Conservation (phyloP, 1,140 invertebrate genomes). For the Saccostrea cuccullata region DNA sequence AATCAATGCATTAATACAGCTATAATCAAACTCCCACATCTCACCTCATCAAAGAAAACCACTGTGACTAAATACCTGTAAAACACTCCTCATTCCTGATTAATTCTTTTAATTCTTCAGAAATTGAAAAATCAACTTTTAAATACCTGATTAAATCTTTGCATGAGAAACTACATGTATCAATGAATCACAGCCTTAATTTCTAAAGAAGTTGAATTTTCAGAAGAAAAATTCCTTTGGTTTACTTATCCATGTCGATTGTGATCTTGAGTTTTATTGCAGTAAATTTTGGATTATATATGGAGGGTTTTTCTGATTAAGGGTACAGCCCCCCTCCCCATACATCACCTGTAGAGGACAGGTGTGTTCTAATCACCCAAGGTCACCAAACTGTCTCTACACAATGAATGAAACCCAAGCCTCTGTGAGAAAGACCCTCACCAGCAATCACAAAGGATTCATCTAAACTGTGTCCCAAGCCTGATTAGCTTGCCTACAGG, state of each 20-base stretch:
- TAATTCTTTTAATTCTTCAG: not conserved
- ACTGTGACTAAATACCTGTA: not conserved
- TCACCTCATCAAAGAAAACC: not conserved
- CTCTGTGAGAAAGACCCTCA: not conserved
- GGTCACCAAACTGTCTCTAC: not conserved
- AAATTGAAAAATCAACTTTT: not conserved
- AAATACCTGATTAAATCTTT: not conserved
- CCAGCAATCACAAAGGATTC: not conserved
- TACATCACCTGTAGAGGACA: not conserved
- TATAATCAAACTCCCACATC: not conserved
- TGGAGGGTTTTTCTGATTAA: conserved; percentile 1
- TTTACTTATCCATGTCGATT: not conserved
- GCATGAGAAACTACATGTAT: not conserved
- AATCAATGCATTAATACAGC: not conserved
- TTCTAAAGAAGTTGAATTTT: not conserved
- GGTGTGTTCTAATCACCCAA: not conserved
- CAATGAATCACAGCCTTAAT: not conserved
- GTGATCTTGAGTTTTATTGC: not conserved
- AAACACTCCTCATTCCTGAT: not conserved
- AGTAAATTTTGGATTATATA: not conserved
- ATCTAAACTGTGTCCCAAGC: not conserved
- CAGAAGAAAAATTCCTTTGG: not conserved
- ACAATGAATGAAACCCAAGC: not conserved
- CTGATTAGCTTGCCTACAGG: too few species aligned
- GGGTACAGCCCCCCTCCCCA: not conserved